Evolutionary conservation across 2,113 vertebrate species (phyloP), one percentile per base, ranked within the genome.

Genomic region (Butorides virescens): DNA sequence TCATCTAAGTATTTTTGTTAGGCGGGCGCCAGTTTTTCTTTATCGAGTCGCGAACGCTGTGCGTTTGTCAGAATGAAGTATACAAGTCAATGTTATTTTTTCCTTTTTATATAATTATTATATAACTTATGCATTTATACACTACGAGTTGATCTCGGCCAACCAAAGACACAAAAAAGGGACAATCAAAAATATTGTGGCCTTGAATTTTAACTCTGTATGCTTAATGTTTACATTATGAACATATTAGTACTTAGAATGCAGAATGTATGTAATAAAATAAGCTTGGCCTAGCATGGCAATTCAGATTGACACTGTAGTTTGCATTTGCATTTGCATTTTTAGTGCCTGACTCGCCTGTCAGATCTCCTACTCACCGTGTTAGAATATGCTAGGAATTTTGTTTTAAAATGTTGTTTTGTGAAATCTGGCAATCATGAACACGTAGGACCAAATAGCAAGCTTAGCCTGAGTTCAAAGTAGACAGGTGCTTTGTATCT

Each of bases 81-180:
- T 98, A 97, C 98, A 98, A 98, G 98, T 98, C 98, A 98, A 96
- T 98, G 98, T 98, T 98, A 96, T 98, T 98, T 98, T 95, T 96
- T 97, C 78, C 97, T 98, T 99, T 99, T 99, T 99, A 98, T 99
- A 98, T 99, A 98, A 98, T 98, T 98, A 98, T 99, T 99, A 98
- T 99, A 98, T 99, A 99, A 99, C 98, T 99, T 99, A 99, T 99
- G 98, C 99, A 99, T 99, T 99, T 99, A 99, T 98, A 99, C 99
- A 99, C 98, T 99, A 99, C 98, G 99, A 99, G 99, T 99, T 99
- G 99, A 99, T 98, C 99, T 99, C 98, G 98, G 98, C 98, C 98
- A 99, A 98, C 98, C 98, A 98, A 98, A 98, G 98, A 98, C 97
- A 97, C 97, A 98, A 77, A 95, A 93, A 97, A 97, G 96, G 96